These are phyloP conservation scores for Seriola dumerili DNA, from an alignment of 2,113 vertebrate genomes.

Conservation along the genomic window DNA sequence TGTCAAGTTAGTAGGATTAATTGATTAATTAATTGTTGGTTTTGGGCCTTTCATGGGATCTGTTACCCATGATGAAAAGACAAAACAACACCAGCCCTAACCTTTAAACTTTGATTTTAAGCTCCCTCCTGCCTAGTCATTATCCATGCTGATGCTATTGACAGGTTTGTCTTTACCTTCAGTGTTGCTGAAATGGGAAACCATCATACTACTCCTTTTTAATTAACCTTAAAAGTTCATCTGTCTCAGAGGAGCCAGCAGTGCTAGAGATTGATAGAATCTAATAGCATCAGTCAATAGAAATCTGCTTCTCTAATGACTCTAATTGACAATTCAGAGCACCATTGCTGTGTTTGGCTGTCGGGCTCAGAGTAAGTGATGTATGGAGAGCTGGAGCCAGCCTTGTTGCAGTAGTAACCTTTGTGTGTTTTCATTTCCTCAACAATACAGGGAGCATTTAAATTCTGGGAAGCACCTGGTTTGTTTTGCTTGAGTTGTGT, in stretches of 20 bases:
- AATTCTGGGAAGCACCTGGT: conserved; percentile 44
- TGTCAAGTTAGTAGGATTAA: not conserved
- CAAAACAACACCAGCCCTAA: not conserved
- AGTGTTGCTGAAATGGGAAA: conserved; percentile 7
- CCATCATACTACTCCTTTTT: conserved; percentile 15
- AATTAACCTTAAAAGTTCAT: conserved; percentile 44
- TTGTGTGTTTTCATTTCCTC: conserved; percentile 52
- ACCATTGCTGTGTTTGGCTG: conserved; percentile 45
- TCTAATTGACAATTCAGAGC: conserved; percentile 48
- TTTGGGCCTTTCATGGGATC: not conserved
- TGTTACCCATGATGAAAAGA: not conserved
- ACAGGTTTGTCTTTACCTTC: conserved; percentile 17
- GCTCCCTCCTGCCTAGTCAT: not conserved
- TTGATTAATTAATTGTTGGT: no score
- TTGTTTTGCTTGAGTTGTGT: conserved; percentile 43
- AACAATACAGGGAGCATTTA: conserved; percentile 25
- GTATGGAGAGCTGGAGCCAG: conserved; percentile 44
- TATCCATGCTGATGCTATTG: not conserved
- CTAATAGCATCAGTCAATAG: conserved; percentile 18
- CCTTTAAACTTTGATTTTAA: not conserved
- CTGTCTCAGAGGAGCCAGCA: not conserved
- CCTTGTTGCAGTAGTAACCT: conserved; percentile 65
- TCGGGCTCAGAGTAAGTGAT: conserved; percentile 49
- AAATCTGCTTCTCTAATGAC: conserved; percentile 41
- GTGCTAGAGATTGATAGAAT: not conserved